Evolutionary conservation across 2,888 invertebrate genomes (phyloP), one percentile per base, ranked within the genome.

Genomic region (Empis livida): DNA sequence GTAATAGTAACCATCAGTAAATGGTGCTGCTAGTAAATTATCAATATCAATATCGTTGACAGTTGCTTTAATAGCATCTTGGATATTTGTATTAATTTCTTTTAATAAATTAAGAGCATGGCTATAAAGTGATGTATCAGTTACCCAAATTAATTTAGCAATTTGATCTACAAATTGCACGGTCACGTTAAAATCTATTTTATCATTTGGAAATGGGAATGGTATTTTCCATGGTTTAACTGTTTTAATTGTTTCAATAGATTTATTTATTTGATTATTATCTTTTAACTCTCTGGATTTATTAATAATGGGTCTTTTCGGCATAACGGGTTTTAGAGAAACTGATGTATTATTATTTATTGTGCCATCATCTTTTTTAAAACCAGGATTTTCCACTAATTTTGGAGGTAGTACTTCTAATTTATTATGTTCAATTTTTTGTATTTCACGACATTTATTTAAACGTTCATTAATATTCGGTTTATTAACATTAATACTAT

Each of bases 81-180:
- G 48, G 8, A 57, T 54, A 37, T 53, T 52, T 10, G 55, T 54
- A 54, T 57, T 59, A 10, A 57, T 57, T 42, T 59, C 56, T 6
- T 51, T 40, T 23, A 58, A 41, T 1, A 59, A 52, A 20, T 57
- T 55, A 1, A 52, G 49, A 23, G 57, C 39, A 2, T 54, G 47
- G 11, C 38, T 44, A 8, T 56, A 54, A 32, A 56, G 54, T 17
- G 54, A 55, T 1, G 51, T 8, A 15, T 59, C 57, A 2, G 57
- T 56, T 6, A 59, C 55, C 58, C 58, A 59, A 0, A 56, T 44
- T 17, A 56, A 45, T 1, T 42, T 49, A 5, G 44, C 17, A 16
- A 52, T 47, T 6, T 10, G 11, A 9, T 45, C 51, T 14, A 53
- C 32, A 45, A 54, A 58, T 35, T 59, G 59, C 1, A 59, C 48